Evolutionary conservation across 2,888 invertebrate genomes (phyloP), one percentile per base, ranked within the genome.

Genomic region (Phengaris alcon): DNA sequence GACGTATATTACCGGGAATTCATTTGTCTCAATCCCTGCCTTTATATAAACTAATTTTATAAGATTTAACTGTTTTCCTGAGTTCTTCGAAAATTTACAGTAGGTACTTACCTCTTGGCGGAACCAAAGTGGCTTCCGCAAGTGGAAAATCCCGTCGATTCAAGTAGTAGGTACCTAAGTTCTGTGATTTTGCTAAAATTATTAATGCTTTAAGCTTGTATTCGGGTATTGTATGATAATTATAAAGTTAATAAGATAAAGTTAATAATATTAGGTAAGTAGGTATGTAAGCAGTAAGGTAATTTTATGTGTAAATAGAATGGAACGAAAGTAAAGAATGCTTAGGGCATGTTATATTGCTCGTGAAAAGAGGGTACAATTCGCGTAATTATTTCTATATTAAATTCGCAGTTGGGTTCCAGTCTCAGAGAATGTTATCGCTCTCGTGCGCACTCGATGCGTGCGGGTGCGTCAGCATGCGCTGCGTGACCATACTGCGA

Each of bases 311-410:
- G 79, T 81, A 79, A 81, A 81, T 81, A 80, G 80, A 76, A 81
- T 88, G 91, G 91, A 90, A 89, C 91, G 89, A 89, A 90, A 91
- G 90, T 90, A 87, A 88, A 89, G 87, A 81, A 78, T 85, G 86
- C 87, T 84, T 84, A 85, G 86, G 82, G 82, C 83, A 86, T 85
- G 59, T 87, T 83, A 85, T 77, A 75, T 73, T 85, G 86, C 87
- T 88, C 87, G 86, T 85, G 86, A 85, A 83, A 84, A 82, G 85
- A 85, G 86, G 84, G 9, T 4, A 4, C 52, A 12, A 52, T 10
- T 52, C 52, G 52, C 52, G 52, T 48, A 48, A 8, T 48, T 48
- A 10, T 1, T 52, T 52, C 52, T 52, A 10, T 52, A 10, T 52
- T 52, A 10, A 9, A 52, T 52, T 52, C 12, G 10, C 52, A 52